Evolutionary conservation across 2,888 invertebrate species (phyloP), one percentile per base, ranked within the genome.

Genomic region (Eurytoma adleriae): DNA sequence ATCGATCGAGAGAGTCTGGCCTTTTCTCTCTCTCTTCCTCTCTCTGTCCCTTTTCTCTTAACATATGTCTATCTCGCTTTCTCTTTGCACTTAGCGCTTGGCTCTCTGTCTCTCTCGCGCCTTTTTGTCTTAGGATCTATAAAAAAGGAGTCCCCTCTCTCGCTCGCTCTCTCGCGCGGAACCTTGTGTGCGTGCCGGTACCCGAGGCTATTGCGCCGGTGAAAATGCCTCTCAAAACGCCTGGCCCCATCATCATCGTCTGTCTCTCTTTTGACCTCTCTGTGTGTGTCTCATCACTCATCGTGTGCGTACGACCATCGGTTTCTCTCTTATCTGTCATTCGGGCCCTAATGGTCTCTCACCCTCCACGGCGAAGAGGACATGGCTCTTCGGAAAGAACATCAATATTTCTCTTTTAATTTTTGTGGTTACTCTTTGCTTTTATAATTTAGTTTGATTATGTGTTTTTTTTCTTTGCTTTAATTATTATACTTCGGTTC

Each of bases 331-430:
- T 88, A 79, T 84, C 81, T 83, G 78, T 84, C 81, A 84, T 88
- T 89, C 74, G 89, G 40, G 89, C 90, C 81, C 82, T 83, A 80
- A 80, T 68, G 82, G 79, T 81, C 82, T 81, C 81, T 40, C 88
- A 86, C 88, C 89, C 89, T 91, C 91, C 91, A 88, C 89, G 90
- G 90, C 87, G 90, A 91, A 91, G 91, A 91, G 91, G 91, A 90
- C 88, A 88, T 86, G 89, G 87, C 91, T 91, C 91, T 91, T 91
- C 91, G 91, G 90, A 91, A 91, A 91, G 90, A 91, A 91, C 90
- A 91, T 90, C 89, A 88, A 90, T 87, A 84, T 82, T 83, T 84
- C 87, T 89, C 88, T 89, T 86, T 88, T 85, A 84, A 86, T 87
- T 82, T 77, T 83, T 83, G 80, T 50, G 50, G 16, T 68, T 57